Evolutionary conservation across 2,113 vertebrate species (phyloP).

Genomic region (Lethenteron camtschaticum): DNA sequence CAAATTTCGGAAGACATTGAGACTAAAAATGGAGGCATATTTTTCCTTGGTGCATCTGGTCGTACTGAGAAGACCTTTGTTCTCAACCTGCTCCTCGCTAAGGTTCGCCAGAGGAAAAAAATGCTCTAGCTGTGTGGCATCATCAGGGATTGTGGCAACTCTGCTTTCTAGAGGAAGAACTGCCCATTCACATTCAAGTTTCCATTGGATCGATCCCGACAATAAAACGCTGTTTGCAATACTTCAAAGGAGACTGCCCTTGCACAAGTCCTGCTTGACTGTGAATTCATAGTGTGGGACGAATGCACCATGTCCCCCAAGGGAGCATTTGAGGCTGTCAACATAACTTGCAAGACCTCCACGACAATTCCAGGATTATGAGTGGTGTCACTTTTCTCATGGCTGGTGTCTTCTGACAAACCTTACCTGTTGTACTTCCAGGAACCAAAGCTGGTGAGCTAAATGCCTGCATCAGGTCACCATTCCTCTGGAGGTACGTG

Average conservation of each 20-base stretch:
- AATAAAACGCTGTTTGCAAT: too few species aligned
- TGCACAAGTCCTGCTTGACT: neutral
- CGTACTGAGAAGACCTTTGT: too few species aligned
- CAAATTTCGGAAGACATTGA: too few species aligned
- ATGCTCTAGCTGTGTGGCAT: too few species aligned
- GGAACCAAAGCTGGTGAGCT: neutral
- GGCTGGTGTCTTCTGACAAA: constrained; percentile 2
- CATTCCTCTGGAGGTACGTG: constrained; percentile 1
- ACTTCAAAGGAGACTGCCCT: neutral
- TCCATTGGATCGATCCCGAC: too few species aligned
- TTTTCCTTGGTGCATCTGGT: too few species aligned
- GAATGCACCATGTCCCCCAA: neutral
- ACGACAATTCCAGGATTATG: constrained; percentile 3
- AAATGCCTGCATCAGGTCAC: neutral
- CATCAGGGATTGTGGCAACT: too few species aligned
- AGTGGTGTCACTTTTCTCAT: neutral
- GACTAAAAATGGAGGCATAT: too few species aligned
- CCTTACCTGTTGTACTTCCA: constrained; percentile 1
- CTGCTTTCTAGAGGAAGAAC: too few species aligned
- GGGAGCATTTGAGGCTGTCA: constrained; percentile 3
- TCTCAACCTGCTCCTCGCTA: too few species aligned
- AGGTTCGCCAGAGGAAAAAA: too few species aligned
- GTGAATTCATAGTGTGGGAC: constrained; percentile 2
- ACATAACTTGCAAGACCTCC: neutral
- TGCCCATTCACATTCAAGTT: too few species aligned